These are phyloP conservation scores for Trochalopteron elliotii DNA, from an alignment of 2,113 vertebrate genomes.

Conservation along the genomic window DNA sequence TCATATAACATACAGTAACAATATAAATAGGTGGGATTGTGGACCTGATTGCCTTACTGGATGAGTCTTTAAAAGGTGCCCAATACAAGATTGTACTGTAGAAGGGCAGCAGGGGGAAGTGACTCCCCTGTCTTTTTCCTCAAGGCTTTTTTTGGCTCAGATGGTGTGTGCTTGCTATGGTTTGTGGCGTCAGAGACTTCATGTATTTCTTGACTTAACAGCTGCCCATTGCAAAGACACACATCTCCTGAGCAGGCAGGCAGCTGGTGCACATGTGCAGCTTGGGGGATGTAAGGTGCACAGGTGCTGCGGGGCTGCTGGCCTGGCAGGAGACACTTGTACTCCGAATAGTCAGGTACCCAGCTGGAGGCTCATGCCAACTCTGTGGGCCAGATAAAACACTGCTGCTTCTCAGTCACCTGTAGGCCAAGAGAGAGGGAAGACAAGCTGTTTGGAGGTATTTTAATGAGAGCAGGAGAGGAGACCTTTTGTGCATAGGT, in stretches of 20 bases:
- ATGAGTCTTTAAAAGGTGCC: neutral
- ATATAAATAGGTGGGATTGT: neutral
- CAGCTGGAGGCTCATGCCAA: neutral
- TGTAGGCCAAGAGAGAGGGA: neutral
- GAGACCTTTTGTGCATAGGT: neutral
- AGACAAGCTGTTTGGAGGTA: neutral
- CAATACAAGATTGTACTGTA: neutral
- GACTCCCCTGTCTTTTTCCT: neutral
- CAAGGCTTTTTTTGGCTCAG: neutral
- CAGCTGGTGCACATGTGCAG: neutral
- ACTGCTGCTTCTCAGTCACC: neutral
- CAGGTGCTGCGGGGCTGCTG: neutral
- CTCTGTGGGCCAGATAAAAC: neutral
- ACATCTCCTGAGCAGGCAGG: neutral
- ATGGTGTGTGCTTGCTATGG: neutral
- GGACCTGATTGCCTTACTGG: neutral
- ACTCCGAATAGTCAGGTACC: neutral
- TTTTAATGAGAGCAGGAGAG: neutral
- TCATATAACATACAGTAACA: neutral
- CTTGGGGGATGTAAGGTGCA: neutral
- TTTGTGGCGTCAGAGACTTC: neutral
- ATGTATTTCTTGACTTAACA: neutral
- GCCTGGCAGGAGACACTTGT: neutral
- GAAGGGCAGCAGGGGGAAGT: neutral
- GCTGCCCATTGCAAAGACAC: rapidly evolving